Base-by-base conservation (phyloP, 2,113 vertebrate species). In the Syngnathus typhle region DNA sequence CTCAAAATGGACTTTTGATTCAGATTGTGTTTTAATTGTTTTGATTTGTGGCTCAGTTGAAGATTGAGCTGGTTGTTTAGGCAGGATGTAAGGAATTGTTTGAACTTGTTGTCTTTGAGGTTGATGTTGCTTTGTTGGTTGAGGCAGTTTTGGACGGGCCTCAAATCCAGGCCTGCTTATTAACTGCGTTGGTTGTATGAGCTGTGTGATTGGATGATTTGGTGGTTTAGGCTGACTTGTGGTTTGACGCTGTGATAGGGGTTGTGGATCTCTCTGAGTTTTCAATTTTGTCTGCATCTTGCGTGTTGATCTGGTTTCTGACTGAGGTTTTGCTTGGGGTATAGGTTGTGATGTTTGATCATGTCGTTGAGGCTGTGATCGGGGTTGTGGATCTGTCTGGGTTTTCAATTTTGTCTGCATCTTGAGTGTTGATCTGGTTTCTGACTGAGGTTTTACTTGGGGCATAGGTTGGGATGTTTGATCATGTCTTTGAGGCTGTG, bases 31-130 rank as follows among this genome's bases (percentile, higher is more conserved):
- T 70, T 32, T 46, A n/a, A n/a, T 60, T 41, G 67, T 64, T 70
- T 32, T 46, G 23, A n/a, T 60, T 75, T 75, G 56, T 67, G 51
- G 46, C 21, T 58, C 32, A 49, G 36, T 15, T 65, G 65, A 74
- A 66, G 74, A 44, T 32, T 44, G 51, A 36, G 27, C 44, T 21
- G 78, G 72, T 56, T 68, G 46, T 43, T 63, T 47, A 46, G 47
- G 39, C 27, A 70, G 37, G 2, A 23, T 44, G 15, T 43, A 16
- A 67, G 65, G 44, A 9, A 56, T 58, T 44, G 60, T 55, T 13
- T 27, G 44, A 63, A 18, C 11, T 61, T 68, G 15, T 44, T 75
- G 44, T 16, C 23, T 65, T 27, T 65, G 16, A 36, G n/a, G 32
- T 67, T 23, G 52, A 5, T 64, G 27, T 46, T 60, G 47, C 18